Percentiles rank a stretch among this genome's conserved stretches.
Evolutionary conservation across 2,113 vertebrate genomes (phyloP).

Genomic region (Mustelus asterias): DNA sequence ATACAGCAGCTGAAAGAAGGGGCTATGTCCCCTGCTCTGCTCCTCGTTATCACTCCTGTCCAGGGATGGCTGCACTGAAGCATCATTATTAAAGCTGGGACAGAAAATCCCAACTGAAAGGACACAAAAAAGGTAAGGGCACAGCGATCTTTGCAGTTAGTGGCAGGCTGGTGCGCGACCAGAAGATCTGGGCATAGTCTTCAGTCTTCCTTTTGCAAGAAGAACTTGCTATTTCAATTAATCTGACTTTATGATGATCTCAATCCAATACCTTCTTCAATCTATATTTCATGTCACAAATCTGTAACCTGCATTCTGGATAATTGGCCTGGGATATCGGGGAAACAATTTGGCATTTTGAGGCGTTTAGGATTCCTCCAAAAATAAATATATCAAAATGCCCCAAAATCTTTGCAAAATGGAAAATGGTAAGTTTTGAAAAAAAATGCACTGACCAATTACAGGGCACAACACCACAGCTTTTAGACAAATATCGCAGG

Average conservation of each 20-base stretch:
- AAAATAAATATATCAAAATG: slow-evolving; percentile 9
- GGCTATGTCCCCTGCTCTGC: too few species aligned
- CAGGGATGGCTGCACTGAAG: too few species aligned
- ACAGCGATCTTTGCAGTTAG: not conserved
- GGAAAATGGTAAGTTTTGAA: not conserved
- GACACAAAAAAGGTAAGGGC: too few species aligned
- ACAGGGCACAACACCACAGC: not conserved
- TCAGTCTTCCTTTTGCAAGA: not conserved
- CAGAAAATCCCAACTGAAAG: too few species aligned
- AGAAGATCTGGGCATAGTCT: not conserved
- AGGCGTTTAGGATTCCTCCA: not conserved
- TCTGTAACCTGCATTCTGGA: not conserved
- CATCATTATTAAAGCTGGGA: too few species aligned
- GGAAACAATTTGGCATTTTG: not conserved
- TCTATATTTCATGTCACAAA: not conserved
- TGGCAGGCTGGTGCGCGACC: not conserved
- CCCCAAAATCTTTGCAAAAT: not conserved
- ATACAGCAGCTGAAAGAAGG: too few species aligned
- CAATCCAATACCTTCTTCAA: not conserved
- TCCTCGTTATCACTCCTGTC: too few species aligned
- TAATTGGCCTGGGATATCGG: not conserved
- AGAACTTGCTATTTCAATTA: not conserved
- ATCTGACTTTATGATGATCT: not conserved
- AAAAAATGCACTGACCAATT: not conserved
- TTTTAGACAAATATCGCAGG: not conserved